Conservation (phyloP, 2,888 invertebrate genomes). For the Heteromyza rotundicornis region DNA sequence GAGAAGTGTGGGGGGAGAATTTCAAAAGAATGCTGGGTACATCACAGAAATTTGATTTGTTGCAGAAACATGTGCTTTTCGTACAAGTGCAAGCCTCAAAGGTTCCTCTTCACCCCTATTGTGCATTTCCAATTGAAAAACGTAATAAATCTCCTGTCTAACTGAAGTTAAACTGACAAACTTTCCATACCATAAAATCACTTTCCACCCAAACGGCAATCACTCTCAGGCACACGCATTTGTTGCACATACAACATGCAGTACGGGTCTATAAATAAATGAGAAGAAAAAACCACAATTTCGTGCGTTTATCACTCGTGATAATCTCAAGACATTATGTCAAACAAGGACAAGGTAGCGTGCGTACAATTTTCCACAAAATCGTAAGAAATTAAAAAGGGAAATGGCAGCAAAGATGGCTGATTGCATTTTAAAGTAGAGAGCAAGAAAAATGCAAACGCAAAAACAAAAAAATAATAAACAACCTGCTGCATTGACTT, state of each 20-base stretch:
- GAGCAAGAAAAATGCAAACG: too few relatives aligned
- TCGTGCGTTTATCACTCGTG: conserved; percentile 51
- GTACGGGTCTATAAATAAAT: background rate
- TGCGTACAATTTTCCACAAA: conserved; percentile 22
- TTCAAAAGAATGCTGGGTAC: too few relatives aligned
- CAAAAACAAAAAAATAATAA: too few relatives aligned
- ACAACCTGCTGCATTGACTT: background rate
- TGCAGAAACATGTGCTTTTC: too few relatives aligned
- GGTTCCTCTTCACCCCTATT: too few relatives aligned
- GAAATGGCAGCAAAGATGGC: conserved; percentile 6
- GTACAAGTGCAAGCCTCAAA: too few relatives aligned
- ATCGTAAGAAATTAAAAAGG: background rate
- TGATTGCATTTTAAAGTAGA: conserved; percentile 24
- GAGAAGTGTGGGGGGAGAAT: too few relatives aligned
- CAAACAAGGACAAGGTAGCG: conserved; percentile 56
- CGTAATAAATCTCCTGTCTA: too few relatives aligned
- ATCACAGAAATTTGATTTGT: too few relatives aligned
- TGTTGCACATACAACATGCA: too few relatives aligned
- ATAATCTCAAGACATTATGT: conserved; percentile 60
- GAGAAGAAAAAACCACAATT: background rate
- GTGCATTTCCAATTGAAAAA: too few relatives aligned
- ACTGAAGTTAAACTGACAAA: background rate
- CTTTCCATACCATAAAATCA: conserved; percentile 18
- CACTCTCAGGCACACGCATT: background rate
- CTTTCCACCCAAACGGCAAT: background rate